A percentile compares a stretch with the other conserved stretches of the same genome.
Evolutionary conservation across 2,888 invertebrate genomes (phyloP).

Genomic region (Linnaemya tessellans): DNA sequence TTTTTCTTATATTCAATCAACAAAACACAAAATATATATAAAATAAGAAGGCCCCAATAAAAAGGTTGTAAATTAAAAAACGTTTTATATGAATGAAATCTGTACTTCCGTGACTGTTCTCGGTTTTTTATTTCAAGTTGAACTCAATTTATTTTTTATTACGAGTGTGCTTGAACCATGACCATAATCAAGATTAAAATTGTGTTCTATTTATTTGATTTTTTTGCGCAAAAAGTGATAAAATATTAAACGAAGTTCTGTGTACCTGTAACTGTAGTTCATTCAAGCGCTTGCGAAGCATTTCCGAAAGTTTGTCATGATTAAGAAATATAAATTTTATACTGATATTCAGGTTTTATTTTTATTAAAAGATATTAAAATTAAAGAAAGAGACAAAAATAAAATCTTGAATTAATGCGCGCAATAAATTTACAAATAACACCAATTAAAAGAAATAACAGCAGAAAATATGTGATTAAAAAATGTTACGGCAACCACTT

Average conservation of each 20-base stretch:
- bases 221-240: background rate
- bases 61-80: background rate
- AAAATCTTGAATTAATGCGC: slow-evolving; percentile 20
- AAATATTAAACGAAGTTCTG: slow-evolving; percentile 25
- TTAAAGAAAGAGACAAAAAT: slow-evolving; percentile 55
- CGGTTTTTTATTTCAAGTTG: background rate
- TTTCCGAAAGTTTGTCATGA: slow-evolving; percentile 45
- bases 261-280: background rate
- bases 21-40: background rate
- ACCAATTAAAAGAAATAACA: slow-evolving; percentile 10
- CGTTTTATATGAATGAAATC: slow-evolving; percentile 1
- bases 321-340: slow-evolving; percentile 39
- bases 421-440: slow-evolving; percentile 47
- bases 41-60: background rate
- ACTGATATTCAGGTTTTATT: slow-evolving; percentile 34
- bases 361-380: slow-evolving; percentile 53
- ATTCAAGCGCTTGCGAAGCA: background rate
- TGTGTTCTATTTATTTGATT: slow-evolving; percentile 7
- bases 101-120: background rate
- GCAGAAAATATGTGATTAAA: background rate
- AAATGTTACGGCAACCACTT: background rate
- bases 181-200: slow-evolving; percentile 27
- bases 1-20: background rate
- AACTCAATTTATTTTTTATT: slow-evolving; percentile 9
- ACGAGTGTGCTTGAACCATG: slow-evolving; percentile 10